Percentiles rank a stretch among this genome's conserved stretches.
phyloP scores from a whole-genome alignment of 2,888 invertebrate genomes.

The Lasioglossum villosulum region DNA sequence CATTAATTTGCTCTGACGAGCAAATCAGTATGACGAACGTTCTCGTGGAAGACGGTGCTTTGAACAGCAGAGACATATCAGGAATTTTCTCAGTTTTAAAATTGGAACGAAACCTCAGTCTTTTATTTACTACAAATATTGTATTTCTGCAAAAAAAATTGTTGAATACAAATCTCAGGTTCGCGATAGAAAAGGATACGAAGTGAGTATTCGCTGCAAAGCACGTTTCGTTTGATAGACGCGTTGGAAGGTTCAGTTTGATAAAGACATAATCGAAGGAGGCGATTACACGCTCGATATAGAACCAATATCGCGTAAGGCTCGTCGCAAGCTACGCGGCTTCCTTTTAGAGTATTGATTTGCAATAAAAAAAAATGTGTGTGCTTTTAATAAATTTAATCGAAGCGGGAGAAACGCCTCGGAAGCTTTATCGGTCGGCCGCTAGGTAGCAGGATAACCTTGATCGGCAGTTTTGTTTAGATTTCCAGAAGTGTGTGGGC shows the following conservation, averaged over 20 bases:
- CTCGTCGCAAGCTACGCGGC: constrained; percentile 15
- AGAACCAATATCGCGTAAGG: constrained; percentile 15
- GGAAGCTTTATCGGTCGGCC: constrained; percentile 37
- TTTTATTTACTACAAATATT: background rate
- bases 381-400: constrained; percentile 59
- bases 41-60: background rate
- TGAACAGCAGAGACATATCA: background rate
- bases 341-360: constrained; percentile 49
- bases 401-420: constrained; percentile 52
- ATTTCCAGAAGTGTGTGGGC: constrained; percentile 29
- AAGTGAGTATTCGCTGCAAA: background rate
- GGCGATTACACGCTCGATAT: background rate
- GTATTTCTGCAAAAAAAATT: background rate
- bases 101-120: background rate
- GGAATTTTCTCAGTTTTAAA: background rate
- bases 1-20: background rate
- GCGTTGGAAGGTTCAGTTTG: background rate
- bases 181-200: background rate
- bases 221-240: background rate
- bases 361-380: constrained; percentile 48
- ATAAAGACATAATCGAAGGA: background rate
- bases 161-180: background rate
- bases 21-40: constrained; percentile 9
- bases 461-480: constrained; percentile 55
- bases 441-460: constrained; percentile 47